Evolutionary conservation across 2,888 invertebrate species (phyloP), one percentile per base, ranked within the genome.

Genomic region (Drosophila recens): DNA sequence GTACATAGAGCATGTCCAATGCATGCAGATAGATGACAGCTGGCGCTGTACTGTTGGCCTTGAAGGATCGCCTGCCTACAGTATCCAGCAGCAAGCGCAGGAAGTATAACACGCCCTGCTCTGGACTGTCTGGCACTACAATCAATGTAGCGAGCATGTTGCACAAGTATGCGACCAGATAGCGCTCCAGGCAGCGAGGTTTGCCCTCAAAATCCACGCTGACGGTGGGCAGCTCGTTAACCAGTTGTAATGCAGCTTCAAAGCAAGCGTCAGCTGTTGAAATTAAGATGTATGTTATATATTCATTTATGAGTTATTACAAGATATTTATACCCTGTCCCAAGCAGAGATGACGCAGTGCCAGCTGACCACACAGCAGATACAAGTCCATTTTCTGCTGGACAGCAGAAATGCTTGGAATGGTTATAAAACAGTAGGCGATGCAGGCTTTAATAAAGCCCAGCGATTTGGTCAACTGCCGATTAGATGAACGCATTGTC

Each of bases 371-470:
- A 13, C 97, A 96, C 8, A 97, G 93, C 65, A 98, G 94, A 93
- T 98, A 98, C 52, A 99, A 94, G 83, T 97, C 96, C 84, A 98
- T 94, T 90, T 96, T 95, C 27, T 95, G 94, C 69, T 96, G 95
- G n/a, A 96, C 94, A 68, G 96, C 96, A 83, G 94, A 95, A 90
- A 99, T 95, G 13, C 98, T 98, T n/a, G 99, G 99, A 91, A 98
- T 97, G 9, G 99, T 99, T 72, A 99, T 98, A 93, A 96, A 99
- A 92, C 97, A 96, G 93, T 97, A 99, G 0, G 99, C 99, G 48
- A 97, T 96, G 93, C 99, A 99, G 2, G 99, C 98, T 90, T 97
- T 95, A 34, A 97, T 96, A 93, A 98, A 97, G 82, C 97, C 96
- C 13, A 96, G 95, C 2, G 97, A 97, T 92, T 96, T 96, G 71